Conservation (phyloP, 2,113 vertebrate species). For the Corvus cornix region DNA sequence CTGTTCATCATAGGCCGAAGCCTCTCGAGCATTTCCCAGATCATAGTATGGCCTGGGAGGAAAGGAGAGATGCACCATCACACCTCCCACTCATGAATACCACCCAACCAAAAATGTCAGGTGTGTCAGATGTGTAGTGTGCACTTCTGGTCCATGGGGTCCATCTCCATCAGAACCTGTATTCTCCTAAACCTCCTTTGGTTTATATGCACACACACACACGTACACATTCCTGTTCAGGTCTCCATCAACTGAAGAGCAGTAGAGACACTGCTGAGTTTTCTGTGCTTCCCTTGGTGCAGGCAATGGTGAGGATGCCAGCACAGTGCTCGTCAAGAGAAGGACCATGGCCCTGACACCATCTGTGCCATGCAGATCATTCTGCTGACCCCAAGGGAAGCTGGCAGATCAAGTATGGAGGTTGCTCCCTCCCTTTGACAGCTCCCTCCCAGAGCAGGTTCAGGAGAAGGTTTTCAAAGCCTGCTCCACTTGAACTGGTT, state of each 20-base stretch:
- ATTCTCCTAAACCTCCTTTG: neutral
- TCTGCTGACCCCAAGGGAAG: neutral
- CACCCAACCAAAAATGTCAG: neutral
- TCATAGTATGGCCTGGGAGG: neutral
- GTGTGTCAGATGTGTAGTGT: neutral
- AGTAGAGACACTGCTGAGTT: neutral
- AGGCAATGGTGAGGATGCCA: neutral
- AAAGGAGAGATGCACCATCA: neutral
- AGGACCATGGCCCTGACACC: neutral
- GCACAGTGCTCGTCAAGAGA: neutral
- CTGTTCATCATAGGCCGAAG: accelerated
- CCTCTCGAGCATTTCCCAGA: neutral
- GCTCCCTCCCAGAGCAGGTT: neutral
- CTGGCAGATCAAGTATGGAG: neutral
- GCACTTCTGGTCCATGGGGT: neutral
- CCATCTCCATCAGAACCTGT: neutral
- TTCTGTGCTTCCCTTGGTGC: neutral
- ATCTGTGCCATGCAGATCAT: neutral
- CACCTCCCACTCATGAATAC: neutral
- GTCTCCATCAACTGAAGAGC: neutral
- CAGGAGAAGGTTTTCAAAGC: neutral
- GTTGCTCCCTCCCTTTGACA: neutral
- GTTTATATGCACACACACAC: neutral
- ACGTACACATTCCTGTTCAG: accelerated
- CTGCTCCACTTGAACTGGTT: neutral